Percentiles rank a stretch among this genome's conserved stretches.
Evolutionary conservation across 2,797 vertebrate species (phyloP).

Genomic region (Pseudomugil gertrudae): DNA sequence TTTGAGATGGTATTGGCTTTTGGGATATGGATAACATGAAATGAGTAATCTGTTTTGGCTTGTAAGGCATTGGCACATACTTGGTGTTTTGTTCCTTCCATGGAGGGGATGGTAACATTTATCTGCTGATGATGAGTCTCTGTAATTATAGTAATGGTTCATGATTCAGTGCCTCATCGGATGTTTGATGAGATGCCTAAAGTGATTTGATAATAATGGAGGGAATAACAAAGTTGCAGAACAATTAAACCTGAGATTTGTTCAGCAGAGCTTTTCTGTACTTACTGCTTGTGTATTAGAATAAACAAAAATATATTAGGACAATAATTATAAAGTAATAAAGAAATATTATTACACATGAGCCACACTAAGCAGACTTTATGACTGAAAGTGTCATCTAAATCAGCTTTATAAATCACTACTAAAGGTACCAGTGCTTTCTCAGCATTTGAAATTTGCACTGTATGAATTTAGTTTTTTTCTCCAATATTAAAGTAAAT

Average conservation of each 20-base stretch:
- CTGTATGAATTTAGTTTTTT: no score
- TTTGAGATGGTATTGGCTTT: background rate
- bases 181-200: background rate
- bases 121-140: background rate
- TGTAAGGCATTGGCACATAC: background rate
- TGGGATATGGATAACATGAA: conserved; percentile 8
- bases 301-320: background rate
- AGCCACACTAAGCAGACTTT: background rate
- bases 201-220: background rate
- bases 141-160: background rate
- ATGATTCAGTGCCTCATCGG: background rate
- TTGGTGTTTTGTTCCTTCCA: background rate
- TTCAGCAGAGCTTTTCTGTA: background rate
- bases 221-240: background rate
- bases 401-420: background rate
- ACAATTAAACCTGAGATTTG: background rate
- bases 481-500: no score
- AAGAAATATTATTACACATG: background rate
- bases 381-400: background rate
- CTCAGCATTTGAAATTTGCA: background rate
- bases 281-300: no score
- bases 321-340: background rate
- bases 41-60: background rate
- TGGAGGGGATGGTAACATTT: background rate
- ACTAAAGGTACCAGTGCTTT: background rate